Conservation (phyloP, 2,888 invertebrate genomes). For the Lypha dubia region DNA sequence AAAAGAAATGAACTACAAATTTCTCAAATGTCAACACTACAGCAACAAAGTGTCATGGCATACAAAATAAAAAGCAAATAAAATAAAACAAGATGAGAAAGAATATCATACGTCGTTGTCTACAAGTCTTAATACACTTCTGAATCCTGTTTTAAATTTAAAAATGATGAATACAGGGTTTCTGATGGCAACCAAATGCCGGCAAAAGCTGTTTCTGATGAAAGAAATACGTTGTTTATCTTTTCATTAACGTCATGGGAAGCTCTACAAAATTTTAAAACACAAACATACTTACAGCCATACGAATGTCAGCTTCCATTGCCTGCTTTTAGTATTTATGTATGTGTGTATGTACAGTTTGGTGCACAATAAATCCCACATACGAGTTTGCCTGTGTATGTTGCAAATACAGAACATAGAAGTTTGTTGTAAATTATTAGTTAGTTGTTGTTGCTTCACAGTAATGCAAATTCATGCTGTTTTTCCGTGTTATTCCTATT, state of each 20-base stretch:
- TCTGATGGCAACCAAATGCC: not conserved
- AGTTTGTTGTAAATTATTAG: conserved; percentile 36
- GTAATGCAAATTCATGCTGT: conserved; percentile 54
- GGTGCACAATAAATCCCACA: conserved; percentile 22
- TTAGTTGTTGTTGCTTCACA: conserved; percentile 29
- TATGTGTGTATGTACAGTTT: not conserved
- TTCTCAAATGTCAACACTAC: conserved; percentile 83
- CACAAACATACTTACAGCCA: too few relatives aligned
- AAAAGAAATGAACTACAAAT: conserved; percentile 81
- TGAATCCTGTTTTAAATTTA: conserved; percentile 54
- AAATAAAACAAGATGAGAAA: conserved; percentile 18
- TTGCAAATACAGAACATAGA: conserved; percentile 30
- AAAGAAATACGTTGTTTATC: not conserved
- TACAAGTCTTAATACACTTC: conserved; percentile 58
- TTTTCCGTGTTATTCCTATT: conserved; percentile 36
- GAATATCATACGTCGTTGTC: conserved; percentile 57
- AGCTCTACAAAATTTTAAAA: not conserved
- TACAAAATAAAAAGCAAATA: too few relatives aligned
- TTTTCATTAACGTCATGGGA: conserved; percentile 4
- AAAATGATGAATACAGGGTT: conserved; percentile 40
- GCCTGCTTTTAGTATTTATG: not conserved
- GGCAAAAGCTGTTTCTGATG: not conserved
- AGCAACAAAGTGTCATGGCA: conserved; percentile 74
- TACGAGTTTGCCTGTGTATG: conserved; percentile 18
- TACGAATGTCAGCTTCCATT: too few relatives aligned